These are phyloP conservation scores for Tinamus major DNA, from an alignment of 2,797 vertebrate species.

Conservation along the genomic window DNA sequence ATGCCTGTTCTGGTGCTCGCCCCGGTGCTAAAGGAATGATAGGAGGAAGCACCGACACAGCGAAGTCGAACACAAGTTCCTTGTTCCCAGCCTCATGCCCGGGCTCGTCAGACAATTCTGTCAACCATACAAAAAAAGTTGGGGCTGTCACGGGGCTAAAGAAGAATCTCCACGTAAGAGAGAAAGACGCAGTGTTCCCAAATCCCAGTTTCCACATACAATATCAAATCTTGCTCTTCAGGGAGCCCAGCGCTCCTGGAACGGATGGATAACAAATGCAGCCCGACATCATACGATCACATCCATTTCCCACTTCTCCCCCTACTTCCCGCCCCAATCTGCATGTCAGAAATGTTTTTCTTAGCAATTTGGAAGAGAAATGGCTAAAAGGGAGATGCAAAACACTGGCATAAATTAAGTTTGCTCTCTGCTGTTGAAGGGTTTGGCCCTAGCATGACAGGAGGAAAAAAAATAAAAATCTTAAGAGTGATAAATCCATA, in stretches of 20 bases:
- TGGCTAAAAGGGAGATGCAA: slow-evolving; percentile 28
- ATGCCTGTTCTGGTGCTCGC: slow-evolving; percentile 50
- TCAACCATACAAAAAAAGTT: slow-evolving; percentile 39
- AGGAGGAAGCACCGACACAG: slow-evolving; percentile 39
- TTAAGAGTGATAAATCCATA: slow-evolving; percentile 59
- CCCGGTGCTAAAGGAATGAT: slow-evolving; percentile 1
- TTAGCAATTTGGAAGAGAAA: slow-evolving; percentile 28
- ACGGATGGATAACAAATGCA: neutral
- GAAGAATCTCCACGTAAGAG: neutral
- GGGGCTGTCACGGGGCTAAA: neutral
- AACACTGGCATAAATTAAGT: slow-evolving; percentile 64
- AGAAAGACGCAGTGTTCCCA: neutral
- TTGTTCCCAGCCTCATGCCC: slow-evolving; percentile 51
- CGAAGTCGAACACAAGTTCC: slow-evolving; percentile 45
- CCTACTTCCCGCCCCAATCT: neutral
- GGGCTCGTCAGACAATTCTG: slow-evolving; percentile 36
- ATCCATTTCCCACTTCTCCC: neutral
- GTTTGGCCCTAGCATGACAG: neutral
- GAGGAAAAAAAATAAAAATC: neutral
- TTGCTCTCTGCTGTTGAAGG: slow-evolving; percentile 31
- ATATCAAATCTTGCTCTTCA: neutral
- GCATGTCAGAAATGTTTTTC: neutral
- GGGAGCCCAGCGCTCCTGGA: neutral
- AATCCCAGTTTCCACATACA: neutral
- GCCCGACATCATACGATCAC: neutral